These are phyloP conservation scores for Aphodius sticticus DNA, from an alignment of 2,888 invertebrate genomes.

Conservation along the genomic window DNA sequence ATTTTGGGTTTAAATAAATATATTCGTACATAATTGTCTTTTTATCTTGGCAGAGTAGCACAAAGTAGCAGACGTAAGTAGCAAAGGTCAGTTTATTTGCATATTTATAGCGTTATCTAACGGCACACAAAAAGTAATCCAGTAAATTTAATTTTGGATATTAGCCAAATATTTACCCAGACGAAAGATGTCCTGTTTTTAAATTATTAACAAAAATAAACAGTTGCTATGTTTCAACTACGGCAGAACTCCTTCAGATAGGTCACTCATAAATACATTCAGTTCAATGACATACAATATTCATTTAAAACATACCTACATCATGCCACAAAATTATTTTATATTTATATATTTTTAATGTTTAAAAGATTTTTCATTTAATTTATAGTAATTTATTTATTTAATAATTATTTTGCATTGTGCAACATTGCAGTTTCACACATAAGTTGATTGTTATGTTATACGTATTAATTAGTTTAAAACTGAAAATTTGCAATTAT, in stretches of 20 bases:
- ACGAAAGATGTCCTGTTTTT: not conserved
- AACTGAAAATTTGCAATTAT: not conserved
- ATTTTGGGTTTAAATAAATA: conserved; percentile 16
- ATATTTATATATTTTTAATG: too few relatives aligned
- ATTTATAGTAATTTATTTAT: not conserved
- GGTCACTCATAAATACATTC: not conserved
- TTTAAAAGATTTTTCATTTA: too few relatives aligned
- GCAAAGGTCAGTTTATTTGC: not conserved
- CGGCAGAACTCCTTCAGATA: not conserved
- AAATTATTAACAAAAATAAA: not conserved
- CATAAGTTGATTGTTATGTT: too few relatives aligned
- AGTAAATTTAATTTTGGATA: not conserved
- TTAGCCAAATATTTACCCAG: not conserved
- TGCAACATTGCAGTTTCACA: not conserved
- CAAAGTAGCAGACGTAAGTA: not conserved
- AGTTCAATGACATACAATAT: not conserved
- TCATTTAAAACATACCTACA: too few relatives aligned
- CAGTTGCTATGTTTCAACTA: not conserved
- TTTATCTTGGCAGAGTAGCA: not conserved
- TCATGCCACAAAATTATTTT: too few relatives aligned
- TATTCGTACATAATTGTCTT: not conserved
- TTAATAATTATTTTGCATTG: not conserved
- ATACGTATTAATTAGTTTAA: not conserved
- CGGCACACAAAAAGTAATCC: not conserved
- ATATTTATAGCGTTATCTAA: not conserved